Percentiles rank a stretch among this genome's conserved stretches.
phyloP scores from a whole-genome alignment of 2,888 invertebrate genomes.

The Ametastegia equiseti region DNA sequence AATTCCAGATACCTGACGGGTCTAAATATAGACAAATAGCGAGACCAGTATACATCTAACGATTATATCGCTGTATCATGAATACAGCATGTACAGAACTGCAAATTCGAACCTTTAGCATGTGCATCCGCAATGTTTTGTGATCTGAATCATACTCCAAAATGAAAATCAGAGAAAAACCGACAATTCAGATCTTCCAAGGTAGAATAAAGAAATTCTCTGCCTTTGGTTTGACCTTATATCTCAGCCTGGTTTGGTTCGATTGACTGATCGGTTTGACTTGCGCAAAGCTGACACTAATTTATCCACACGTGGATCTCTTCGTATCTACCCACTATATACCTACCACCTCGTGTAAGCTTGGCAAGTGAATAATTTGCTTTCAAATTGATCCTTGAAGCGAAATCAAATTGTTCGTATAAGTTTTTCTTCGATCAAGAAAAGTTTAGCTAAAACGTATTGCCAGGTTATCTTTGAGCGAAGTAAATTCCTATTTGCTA shows the following conservation, averaged over 20 bases:
- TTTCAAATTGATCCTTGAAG: not conserved
- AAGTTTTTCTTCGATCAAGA: not conserved
- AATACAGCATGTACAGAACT: too few species aligned
- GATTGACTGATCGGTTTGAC: constrained; percentile 2
- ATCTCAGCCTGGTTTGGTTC: not conserved
- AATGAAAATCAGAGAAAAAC: not conserved
- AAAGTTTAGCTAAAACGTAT: not conserved
- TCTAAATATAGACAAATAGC: not conserved
- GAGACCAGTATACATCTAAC: not conserved
- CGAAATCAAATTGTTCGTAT: not conserved
- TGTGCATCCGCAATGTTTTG: not conserved
- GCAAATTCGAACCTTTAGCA: not conserved
- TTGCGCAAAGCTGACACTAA: not conserved
- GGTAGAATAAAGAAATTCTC: not conserved
- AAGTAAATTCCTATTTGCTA: not conserved
- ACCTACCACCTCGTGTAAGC: not conserved
- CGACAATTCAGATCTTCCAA: not conserved
- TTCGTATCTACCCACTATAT: too few species aligned
- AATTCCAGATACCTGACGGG: not conserved
- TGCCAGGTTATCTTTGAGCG: not conserved
- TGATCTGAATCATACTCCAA: not conserved
- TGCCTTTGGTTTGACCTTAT: not conserved
- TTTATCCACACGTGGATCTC: not conserved
- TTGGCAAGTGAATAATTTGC: not conserved
- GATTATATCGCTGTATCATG: not conserved